Base-by-base conservation (phyloP, 1,140 invertebrate species). In the Meloidogyne exigua region DNA sequence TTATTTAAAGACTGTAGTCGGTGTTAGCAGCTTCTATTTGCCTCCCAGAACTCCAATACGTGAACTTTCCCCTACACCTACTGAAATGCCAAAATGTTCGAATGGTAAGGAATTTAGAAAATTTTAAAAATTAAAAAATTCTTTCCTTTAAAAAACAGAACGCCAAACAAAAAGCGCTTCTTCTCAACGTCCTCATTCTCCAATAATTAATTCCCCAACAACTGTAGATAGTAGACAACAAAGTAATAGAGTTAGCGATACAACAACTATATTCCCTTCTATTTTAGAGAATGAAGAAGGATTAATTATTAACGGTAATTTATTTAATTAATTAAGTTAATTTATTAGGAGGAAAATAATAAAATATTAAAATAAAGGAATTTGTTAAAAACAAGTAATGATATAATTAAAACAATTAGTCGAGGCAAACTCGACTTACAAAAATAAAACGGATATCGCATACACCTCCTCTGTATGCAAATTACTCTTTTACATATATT, bases 11-110 rank as follows among this genome's bases (percentile, higher is more conserved):
- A n/a, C 62, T 12, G 36, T 76, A 9, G 77, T 78, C 23, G 76
- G 76, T 11, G 76, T 64, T 11, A 68, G 39, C 76, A 78, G 77
- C 64, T 78, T 78, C 66, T 78, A 78, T 36, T 64, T 67, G 18
- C 42, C 71, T 13, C 71, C 71, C 0, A 42, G 39, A 13, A 62
- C 71, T 21, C 71, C 71, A n/a, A 23, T 73, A 11, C 21, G 32
- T 5, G 36, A 49, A 25, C 63, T 64, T 62, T 32, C 71, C 0
- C n/a, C 71, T 3, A 18, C 71, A 13, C 44, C 57, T 26, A 39
- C 57, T 28, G 49, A 73, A 21, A n/a, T 36, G 1, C 26, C 71
- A 32, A 28, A 26, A 28, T 2, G 21, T 28, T 23, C 32, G 9
- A 71, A 68, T 44, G 25, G 36, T 39, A 9, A 39, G 10, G 0